phyloP scores from a whole-genome alignment of 2,888 invertebrate species.

The Trachelus troglodyta region DNA sequence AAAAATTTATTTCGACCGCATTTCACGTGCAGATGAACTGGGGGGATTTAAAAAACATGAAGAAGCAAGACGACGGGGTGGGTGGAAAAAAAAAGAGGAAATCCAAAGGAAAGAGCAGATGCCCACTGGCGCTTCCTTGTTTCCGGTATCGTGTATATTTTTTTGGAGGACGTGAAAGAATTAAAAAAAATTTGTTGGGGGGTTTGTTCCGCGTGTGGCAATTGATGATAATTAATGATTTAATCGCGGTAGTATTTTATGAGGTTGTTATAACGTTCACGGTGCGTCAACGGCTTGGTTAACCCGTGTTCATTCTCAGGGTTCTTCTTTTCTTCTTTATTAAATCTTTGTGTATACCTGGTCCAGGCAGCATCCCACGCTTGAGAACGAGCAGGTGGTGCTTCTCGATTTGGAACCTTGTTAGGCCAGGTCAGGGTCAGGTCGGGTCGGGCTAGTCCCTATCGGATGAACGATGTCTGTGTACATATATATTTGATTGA shows the following conservation, averaged over 20 bases:
- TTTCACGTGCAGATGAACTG: background rate
- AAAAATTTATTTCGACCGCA: constrained; percentile 40
- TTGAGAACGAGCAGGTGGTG: constrained; percentile 51
- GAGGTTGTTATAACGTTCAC: constrained; percentile 33
- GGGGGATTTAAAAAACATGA: background rate
- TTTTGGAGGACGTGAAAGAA: background rate
- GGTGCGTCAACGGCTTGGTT: constrained; percentile 46
- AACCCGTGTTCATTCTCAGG: constrained; percentile 36
- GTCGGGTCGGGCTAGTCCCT: background rate
- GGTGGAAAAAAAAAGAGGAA: constrained; percentile 22
- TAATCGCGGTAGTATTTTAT: background rate
- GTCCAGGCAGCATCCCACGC: constrained; percentile 39
- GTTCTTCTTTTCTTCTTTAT: constrained; percentile 10
- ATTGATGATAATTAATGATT: background rate
- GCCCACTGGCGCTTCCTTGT: background rate
- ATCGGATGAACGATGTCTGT: background rate
- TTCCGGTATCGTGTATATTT: background rate
- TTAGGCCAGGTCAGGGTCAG: constrained; percentile 38
- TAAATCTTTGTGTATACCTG: constrained; percentile 31
- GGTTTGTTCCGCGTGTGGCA: background rate
- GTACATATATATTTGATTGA: background rate
- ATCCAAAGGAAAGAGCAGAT: constrained; percentile 9
- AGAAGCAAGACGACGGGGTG: background rate
- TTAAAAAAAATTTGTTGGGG: background rate
- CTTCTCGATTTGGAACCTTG: constrained; percentile 25